These are phyloP conservation scores for Tigriopus japonicus DNA, from an alignment of 1,140 invertebrate species.

Conservation along the genomic window DNA sequence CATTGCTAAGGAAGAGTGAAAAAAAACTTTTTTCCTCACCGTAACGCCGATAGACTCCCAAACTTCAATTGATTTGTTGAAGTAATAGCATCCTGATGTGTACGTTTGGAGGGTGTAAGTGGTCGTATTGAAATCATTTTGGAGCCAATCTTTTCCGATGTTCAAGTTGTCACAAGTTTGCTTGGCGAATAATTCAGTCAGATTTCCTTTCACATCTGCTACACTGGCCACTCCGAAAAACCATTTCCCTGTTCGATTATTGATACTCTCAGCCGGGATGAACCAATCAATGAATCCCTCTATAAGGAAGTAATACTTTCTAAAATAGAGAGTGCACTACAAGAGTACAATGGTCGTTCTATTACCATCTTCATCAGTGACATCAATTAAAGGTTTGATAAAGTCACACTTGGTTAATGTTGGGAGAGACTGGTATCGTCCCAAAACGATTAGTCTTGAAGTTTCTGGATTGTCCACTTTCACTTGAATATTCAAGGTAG, in stretches of 20 bases:
- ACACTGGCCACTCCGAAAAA: conserved; percentile 2
- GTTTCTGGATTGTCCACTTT: background rate
- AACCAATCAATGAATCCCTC: conserved; percentile 4
- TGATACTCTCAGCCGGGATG: background rate
- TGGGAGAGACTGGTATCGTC: background rate
- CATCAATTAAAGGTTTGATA: background rate
- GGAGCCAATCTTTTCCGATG: background rate
- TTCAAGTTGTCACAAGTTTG: background rate
- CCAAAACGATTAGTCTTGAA: background rate
- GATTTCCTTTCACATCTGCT: background rate
- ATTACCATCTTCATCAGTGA: background rate
- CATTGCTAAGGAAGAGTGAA: no score
- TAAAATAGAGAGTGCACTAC: no score
- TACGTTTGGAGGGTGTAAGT: conserved; percentile 18
- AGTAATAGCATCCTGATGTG: conserved; percentile 23
- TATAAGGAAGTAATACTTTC: background rate
- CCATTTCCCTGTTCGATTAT: conserved; percentile 9
- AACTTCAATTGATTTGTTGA: conserved; percentile 19
- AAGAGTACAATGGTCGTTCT: background rate
- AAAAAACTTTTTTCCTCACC: conserved; percentile 16
- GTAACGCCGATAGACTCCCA: conserved; percentile 23
- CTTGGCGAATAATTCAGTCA: background rate
- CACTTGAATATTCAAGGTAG: conserved; percentile 9
- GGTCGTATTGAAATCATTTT: background rate
- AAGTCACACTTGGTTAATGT: conserved; percentile 11